These are phyloP conservation scores for Sterrhoptilus dennistouni DNA, from an alignment of 2,113 vertebrate species.

Conservation along the genomic window DNA sequence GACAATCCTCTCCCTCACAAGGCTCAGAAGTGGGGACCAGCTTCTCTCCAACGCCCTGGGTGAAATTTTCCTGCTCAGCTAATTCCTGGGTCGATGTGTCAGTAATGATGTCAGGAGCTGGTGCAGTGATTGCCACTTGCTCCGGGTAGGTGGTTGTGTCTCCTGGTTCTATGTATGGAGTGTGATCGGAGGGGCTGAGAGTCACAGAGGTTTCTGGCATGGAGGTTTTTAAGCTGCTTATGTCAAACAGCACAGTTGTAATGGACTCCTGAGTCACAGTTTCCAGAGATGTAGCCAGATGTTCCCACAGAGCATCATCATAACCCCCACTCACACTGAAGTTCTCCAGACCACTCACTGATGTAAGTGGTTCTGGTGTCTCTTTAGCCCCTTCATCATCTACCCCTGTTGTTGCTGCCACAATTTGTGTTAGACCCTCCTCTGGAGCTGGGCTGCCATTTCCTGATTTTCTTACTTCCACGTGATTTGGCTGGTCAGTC, in stretches of 20 bases:
- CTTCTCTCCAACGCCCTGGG: conserved; percentile 71
- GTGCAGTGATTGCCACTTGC: conserved; percentile 15
- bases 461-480: conserved; percentile 52
- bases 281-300: conserved; percentile 18
- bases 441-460: conserved; percentile 2
- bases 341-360: conserved; percentile 59
- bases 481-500: conserved; percentile 69
- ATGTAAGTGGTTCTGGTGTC: not conserved
- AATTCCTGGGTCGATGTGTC: conserved; percentile 51
- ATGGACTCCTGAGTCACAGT: not conserved
- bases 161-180: not conserved
- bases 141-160: not conserved
- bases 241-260: conserved; percentile 31
- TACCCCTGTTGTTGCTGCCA: not conserved
- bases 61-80: conserved; percentile 71
- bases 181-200: not conserved
- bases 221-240: conserved; percentile 37
- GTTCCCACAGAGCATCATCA: not conserved
- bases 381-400: conserved; percentile 3
- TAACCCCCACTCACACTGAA: conserved; percentile 11
- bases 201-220: conserved; percentile 55
- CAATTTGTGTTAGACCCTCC: conserved; percentile 41
- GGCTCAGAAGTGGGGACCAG: conserved; percentile 62
- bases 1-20: conserved; percentile 72
- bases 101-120: conserved; percentile 50